These are phyloP conservation scores for Amblyteles armatorius DNA, from an alignment of 2,888 invertebrate genomes.

Conservation along the genomic window DNA sequence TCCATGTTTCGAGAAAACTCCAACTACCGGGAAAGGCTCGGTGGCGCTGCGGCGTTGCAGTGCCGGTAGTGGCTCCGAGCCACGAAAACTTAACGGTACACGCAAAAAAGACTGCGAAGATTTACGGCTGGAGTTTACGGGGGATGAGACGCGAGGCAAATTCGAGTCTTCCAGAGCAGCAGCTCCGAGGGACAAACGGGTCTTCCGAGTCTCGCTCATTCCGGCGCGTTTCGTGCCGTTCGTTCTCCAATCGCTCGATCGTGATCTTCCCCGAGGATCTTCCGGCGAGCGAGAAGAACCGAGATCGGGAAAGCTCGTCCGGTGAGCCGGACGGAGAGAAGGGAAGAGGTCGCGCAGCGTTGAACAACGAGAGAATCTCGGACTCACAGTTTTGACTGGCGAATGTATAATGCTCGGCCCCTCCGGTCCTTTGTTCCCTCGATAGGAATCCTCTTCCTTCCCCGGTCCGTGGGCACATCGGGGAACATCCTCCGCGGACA, in stretches of 20 bases:
- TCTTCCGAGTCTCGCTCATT: not conserved
- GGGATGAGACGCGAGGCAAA: not conserved
- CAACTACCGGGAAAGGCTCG: conserved; percentile 48
- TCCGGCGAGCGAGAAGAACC: conserved; percentile 30
- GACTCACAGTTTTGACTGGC: conserved; percentile 31
- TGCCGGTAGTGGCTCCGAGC: conserved; percentile 42
- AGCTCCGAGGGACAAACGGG: not conserved
- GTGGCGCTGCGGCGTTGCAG: conserved; percentile 12
- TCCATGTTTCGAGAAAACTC: conserved; percentile 37
- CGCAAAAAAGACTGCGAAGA: conserved; percentile 13
- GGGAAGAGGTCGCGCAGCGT: conserved; percentile 43
- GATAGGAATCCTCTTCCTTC: conserved; percentile 41
- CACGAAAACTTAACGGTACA: conserved; percentile 67
- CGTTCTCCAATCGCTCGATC: conserved; percentile 59
- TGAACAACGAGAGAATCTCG: conserved; percentile 69
- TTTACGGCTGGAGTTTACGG: not conserved
- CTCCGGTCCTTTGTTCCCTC: conserved; percentile 53
- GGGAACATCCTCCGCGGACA: conserved; percentile 69
- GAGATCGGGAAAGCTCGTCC: conserved; percentile 45
- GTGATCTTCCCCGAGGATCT: conserved; percentile 63
- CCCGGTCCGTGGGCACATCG: not conserved
- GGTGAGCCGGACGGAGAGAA: not conserved
- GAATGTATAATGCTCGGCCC: conserved; percentile 38
- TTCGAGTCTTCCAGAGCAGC: not conserved
- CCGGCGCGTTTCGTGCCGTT: conserved; percentile 34